A percentile compares a stretch with the other conserved stretches of the same genome.
Evolutionary conservation across 2,888 invertebrate species (phyloP).

Genomic region (Metacarcinus magister): DNA sequence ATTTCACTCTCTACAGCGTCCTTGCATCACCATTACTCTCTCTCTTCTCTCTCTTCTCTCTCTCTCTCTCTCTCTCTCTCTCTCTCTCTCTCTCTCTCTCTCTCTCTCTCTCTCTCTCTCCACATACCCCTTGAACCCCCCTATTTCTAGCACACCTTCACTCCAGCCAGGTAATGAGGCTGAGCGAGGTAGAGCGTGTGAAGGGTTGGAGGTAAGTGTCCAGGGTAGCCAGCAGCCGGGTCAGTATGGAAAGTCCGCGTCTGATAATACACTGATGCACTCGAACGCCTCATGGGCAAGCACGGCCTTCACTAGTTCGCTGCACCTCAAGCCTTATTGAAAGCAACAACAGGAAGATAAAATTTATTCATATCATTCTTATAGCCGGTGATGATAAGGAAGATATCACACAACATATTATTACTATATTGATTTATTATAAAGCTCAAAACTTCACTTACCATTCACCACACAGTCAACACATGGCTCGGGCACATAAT

Average conservation of each 20-base stretch:
- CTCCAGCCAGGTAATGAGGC: not conserved
- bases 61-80: no score
- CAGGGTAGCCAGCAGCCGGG: not conserved
- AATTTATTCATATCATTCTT: no score
- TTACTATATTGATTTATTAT: no score
- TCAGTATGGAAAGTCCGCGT: not conserved
- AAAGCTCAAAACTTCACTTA: no score
- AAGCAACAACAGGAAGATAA: no score
- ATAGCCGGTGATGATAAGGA: no score
- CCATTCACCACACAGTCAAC: no score
- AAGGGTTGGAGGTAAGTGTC: not conserved
- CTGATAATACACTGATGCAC: not conserved
- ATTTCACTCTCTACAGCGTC: not conserved
- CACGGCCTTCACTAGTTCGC: not conserved
- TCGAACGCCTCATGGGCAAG: not conserved
- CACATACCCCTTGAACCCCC: not conserved
- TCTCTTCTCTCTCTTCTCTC: not conserved
- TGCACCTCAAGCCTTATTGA: not conserved
- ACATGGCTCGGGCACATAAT: no score
- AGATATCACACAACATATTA: no score
- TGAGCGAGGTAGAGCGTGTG: not conserved
- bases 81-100: no score
- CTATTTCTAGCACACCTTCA: not conserved
- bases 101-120: not conserved
- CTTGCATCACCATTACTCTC: not conserved